Conservation (phyloP, 2,113 vertebrate species). For the Engraulis encrasicolus region DNA sequence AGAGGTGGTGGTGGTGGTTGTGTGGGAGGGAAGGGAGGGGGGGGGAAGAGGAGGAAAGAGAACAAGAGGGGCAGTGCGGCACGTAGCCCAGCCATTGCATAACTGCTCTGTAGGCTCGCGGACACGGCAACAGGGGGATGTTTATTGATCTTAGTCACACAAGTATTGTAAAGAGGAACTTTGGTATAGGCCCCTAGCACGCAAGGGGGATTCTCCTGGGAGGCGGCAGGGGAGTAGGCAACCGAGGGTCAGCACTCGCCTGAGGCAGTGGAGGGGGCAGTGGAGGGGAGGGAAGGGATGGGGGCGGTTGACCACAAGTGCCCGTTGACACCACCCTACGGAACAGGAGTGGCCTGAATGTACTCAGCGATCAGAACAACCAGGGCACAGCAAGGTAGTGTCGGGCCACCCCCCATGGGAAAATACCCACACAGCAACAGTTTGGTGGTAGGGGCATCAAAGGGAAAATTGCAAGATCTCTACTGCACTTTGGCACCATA, state of each 20-base stretch:
- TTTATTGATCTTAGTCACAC: constrained; percentile 88
- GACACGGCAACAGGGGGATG: constrained; percentile 64
- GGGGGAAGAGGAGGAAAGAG: constrained; percentile 25
- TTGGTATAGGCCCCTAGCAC: constrained; percentile 75
- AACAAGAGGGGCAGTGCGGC: constrained; percentile 62
- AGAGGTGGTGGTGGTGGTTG: too few relatives aligned
- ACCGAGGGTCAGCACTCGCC: not conserved
- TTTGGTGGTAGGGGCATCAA: too few relatives aligned
- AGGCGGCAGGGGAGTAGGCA: constrained; percentile 28
- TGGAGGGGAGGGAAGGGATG: too few relatives aligned
- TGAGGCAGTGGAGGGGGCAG: not conserved
- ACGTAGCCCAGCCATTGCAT: constrained; percentile 71
- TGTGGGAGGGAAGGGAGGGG: constrained; percentile 52
- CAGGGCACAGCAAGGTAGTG: not conserved
- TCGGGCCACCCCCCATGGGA: not conserved
- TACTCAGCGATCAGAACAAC: not conserved
- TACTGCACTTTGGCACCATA: too few relatives aligned
- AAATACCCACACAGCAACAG: not conserved
- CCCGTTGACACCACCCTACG: not conserved
- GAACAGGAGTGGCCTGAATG: not conserved
- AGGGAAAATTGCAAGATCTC: not conserved
- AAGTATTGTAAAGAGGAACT: constrained; percentile 76
- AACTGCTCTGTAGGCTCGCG: constrained; percentile 66
- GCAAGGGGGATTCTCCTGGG: constrained; percentile 73
- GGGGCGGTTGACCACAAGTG: not conserved